Percentiles rank a stretch among this genome's conserved stretches.
Evolutionary conservation across 2,113 vertebrate species (phyloP).

Genomic region (Atractosteus spatula): DNA sequence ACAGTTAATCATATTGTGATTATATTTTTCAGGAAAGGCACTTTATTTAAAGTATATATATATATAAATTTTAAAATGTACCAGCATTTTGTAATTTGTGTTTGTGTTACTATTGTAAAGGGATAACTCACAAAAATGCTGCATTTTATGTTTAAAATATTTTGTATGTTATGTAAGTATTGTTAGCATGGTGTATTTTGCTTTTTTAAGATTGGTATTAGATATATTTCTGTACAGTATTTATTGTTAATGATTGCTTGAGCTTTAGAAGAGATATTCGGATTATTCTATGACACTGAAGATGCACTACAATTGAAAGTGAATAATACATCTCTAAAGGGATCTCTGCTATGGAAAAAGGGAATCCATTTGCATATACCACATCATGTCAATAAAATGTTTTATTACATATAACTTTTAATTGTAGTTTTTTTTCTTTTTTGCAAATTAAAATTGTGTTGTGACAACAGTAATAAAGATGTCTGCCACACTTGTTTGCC

Average conservation of each 20-base stretch:
- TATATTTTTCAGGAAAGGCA: slow-evolving; percentile 58
- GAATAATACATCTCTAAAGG: slow-evolving; percentile 40
- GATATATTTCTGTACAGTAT: slow-evolving; percentile 74
- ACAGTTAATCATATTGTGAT: slow-evolving; percentile 42
- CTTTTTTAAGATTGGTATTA: slow-evolving; percentile 58
- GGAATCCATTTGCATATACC: slow-evolving; percentile 52
- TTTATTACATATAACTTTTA: slow-evolving; percentile 36
- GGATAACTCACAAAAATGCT: slow-evolving; percentile 45
- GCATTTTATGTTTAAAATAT: slow-evolving; percentile 43
- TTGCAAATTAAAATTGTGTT: slow-evolving; percentile 42
- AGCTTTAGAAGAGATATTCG: slow-evolving; percentile 48
- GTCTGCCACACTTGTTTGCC: slow-evolving; percentile 44
- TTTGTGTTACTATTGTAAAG: slow-evolving; percentile 47
- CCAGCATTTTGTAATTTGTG: slow-evolving; percentile 39
- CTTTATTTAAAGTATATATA: slow-evolving; percentile 59
- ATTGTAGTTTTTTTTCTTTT: slow-evolving; percentile 46
- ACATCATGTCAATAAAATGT: slow-evolving; percentile 36
- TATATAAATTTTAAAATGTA: slow-evolving; percentile 43
- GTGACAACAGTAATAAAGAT: slow-evolving; percentile 61
- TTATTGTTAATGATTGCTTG: slow-evolving; percentile 63
- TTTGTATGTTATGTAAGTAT: slow-evolving; percentile 40
- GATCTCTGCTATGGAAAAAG: slow-evolving; percentile 47
- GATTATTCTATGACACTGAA: slow-evolving; percentile 51
- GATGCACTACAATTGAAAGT: slow-evolving; percentile 56
- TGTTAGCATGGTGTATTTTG: slow-evolving; percentile 51